A percentile compares a stretch with the other conserved stretches of the same genome.
These are phyloP conservation scores for Porites divaricata DNA, from an alignment of 92 coral and sea anemone species.

Conservation along the genomic window DNA sequence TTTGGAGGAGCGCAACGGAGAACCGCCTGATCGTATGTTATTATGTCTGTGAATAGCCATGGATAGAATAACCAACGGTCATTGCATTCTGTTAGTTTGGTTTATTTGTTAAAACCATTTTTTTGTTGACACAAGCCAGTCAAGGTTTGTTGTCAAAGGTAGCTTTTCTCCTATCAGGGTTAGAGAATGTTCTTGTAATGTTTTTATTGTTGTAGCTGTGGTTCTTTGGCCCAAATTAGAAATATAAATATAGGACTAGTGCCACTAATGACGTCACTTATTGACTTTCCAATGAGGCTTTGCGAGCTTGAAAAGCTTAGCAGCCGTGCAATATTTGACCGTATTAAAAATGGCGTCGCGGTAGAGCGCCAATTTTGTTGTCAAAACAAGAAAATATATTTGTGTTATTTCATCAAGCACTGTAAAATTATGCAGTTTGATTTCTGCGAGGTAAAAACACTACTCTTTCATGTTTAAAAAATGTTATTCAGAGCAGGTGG, in stretches of 20 bases:
- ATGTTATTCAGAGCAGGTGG: not conserved
- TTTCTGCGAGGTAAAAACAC: not conserved
- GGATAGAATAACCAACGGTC: too few species aligned
- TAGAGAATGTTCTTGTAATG: too few species aligned
- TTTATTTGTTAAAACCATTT: too few species aligned
- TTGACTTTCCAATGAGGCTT: not conserved
- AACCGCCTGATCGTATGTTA: too few species aligned
- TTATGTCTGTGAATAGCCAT: too few species aligned
- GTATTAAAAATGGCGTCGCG: constrained; percentile 64
- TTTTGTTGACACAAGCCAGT: too few species aligned
- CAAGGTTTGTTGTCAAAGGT: too few species aligned
- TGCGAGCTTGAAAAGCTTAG: constrained; percentile 32
- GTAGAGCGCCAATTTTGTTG: constrained; percentile 66
- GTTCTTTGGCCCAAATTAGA: too few species aligned
- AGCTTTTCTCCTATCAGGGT: too few species aligned
- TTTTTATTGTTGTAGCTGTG: too few species aligned
- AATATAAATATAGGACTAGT: not conserved
- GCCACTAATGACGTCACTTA: constrained; percentile 5
- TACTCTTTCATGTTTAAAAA: not conserved
- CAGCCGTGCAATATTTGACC: constrained; percentile 52
- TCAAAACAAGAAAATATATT: constrained; percentile 36
- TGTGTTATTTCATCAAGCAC: not conserved
- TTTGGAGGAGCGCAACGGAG: too few species aligned
- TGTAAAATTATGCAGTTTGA: not conserved
- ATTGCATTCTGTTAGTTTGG: too few species aligned